Evolutionary conservation across 2,888 invertebrate genomes (phyloP), one percentile per base, ranked within the genome.

Genomic region (Timandra comae): DNA sequence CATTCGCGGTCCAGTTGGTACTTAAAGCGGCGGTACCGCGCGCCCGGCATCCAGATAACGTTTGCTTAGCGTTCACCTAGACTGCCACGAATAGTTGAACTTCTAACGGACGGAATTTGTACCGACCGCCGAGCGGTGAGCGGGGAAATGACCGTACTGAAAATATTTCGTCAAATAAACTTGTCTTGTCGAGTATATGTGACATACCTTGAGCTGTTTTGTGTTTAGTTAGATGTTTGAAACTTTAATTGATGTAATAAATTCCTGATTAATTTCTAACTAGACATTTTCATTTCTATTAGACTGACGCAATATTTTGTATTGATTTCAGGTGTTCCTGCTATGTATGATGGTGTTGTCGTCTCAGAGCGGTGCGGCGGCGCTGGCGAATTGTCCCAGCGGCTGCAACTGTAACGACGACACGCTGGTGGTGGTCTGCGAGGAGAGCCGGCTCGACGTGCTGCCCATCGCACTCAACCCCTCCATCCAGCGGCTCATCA

Each of bases 391-490:
- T 79, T 97, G 96, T 65, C 96, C 96, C n/a, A 89, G 81, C 42
- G 93, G 93, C 50, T 97, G 97, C 79, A 89, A 87, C 69, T 97
- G 97, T 85, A 93, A 96, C 79, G 96, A 97, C 65, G 95, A 95
- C 48, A 95, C 93, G 6, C 89, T 94, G 49, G 92, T 93, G 36
- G 96, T 96, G 29, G 91, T 91, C 49, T 97, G 96, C 78, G 91
- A 94, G 54, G 92, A 91, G 64, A 94, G 94, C 63, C 93, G 93
- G 50, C 87, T 97, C 41, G 95, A 95, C 79, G 94, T 95, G 33
- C 89, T 97, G 41, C 96, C 96, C 41, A 96, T 96, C 59, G 94
- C 95, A 2, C 86, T 97, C 44, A 97, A 97, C 81, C 97, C 97
- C 23, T 93, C 94, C 56, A 94, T 96, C 44, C 93, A 94, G 66